Evolutionary conservation across 2,888 invertebrate species (phyloP).

Genomic region (Caenorhabditis panamensis): DNA sequence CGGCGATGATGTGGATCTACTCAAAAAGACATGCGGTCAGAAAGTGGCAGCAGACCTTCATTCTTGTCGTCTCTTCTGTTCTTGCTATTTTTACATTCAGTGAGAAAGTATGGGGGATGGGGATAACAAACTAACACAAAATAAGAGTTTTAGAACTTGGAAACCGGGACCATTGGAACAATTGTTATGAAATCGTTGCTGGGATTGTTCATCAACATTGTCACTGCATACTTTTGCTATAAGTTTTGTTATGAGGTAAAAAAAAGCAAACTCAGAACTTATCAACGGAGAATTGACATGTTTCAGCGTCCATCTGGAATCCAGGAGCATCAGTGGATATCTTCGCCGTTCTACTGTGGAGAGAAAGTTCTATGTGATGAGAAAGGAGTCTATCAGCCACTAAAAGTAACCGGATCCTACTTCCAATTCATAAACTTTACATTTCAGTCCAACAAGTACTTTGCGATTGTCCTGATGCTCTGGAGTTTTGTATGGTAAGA

Average conservation of each 20-base stretch:
- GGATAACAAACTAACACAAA: background rate
- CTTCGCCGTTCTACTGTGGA: background rate
- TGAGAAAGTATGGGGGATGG: slow-evolving; percentile 21
- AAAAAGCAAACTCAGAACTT: too few relatives aligned
- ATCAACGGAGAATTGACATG: too few relatives aligned
- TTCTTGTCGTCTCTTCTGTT: slow-evolving; percentile 16
- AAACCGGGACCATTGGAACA: background rate
- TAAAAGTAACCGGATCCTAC: background rate
- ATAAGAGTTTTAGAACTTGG: slow-evolving; percentile 1
- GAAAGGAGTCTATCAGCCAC: background rate
- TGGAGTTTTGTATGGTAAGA: slow-evolving; percentile 4
- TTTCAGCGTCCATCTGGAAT: slow-evolving; percentile 5
- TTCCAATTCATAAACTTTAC: background rate
- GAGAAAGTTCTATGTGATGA: slow-evolving; percentile 8
- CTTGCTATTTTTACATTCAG: slow-evolving; percentile 14
- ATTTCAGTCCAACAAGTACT: slow-evolving; percentile 10
- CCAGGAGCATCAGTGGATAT: background rate
- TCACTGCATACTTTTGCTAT: slow-evolving; percentile 3
- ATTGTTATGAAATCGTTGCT: background rate
- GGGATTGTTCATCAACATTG: background rate
- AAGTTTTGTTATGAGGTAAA: slow-evolving; percentile 8
- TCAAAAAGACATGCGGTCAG: slow-evolving; percentile 27
- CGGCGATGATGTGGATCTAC: slow-evolving; percentile 37
- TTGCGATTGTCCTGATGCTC: background rate
- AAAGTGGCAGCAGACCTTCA: slow-evolving; percentile 27